Evolutionary conservation across 2,797 vertebrate genomes (phyloP).

Genomic region (Microctenopoma lineatum): DNA sequence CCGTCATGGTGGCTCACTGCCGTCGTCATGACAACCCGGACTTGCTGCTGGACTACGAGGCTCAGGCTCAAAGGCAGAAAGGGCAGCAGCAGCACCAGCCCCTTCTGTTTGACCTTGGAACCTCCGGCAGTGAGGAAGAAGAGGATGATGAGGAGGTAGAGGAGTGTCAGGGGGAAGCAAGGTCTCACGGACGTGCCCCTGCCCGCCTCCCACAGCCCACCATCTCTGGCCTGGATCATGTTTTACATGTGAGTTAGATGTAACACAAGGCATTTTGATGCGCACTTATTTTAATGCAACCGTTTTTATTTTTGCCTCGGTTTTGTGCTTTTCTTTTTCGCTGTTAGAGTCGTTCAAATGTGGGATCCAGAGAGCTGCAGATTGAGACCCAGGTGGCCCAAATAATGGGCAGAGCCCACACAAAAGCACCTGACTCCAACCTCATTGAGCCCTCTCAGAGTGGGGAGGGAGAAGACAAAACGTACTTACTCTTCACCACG

Average conservation of each 20-base stretch:
- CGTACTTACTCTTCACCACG: conserved; percentile 96
- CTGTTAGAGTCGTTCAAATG: conserved; percentile 65
- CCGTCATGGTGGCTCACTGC: conserved; percentile 97
- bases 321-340: not conserved
- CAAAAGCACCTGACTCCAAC: conserved; percentile 80
- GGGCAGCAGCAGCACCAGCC: conserved; percentile 74
- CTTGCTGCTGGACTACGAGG: conserved; percentile 88
- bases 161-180: conserved; percentile 28
- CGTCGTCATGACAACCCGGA: conserved; percentile 90
- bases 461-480: conserved; percentile 83
- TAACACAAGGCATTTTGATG: not conserved
- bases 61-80: conserved; percentile 73
- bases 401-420: conserved; percentile 88
- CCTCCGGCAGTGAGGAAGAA: conserved; percentile 84
- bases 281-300: not conserved
- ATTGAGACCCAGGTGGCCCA: conserved; percentile 90
- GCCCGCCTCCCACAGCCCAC: conserved; percentile 53
- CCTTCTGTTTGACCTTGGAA: conserved; percentile 86
- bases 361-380: conserved; percentile 75
- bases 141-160: conserved; percentile 57
- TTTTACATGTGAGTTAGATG: conserved; percentile 71
- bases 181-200: conserved; percentile 9
- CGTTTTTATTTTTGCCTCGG: not conserved
- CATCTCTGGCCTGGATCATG: conserved; percentile 76
- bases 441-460: conserved; percentile 69